phyloP scores from a whole-genome alignment of 2,888 invertebrate genomes.

The Dasysyrphus albostriatus region DNA sequence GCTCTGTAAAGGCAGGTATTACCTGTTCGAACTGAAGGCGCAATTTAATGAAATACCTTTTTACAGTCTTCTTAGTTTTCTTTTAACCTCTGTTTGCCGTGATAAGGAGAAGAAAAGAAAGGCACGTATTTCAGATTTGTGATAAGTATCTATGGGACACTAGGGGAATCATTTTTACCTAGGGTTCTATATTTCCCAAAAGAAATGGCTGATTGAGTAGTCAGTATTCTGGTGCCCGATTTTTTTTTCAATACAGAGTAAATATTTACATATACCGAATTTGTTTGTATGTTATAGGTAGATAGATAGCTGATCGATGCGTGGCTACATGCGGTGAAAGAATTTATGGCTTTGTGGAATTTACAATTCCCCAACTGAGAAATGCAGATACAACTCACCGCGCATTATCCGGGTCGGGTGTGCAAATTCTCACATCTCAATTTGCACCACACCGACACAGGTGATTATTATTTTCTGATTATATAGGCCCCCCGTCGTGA shows the following conservation, averaged over 20 bases:
- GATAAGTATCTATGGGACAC: slow-evolving; percentile 63
- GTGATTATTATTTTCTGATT: slow-evolving; percentile 74
- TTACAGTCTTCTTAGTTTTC: slow-evolving; percentile 6
- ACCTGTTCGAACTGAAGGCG: slow-evolving; percentile 40
- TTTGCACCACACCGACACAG: slow-evolving; percentile 70
- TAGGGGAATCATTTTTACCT: slow-evolving; percentile 40
- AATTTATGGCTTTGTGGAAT: slow-evolving; percentile 59
- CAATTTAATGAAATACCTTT: slow-evolving; percentile 57
- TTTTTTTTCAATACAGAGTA: slow-evolving; percentile 18
- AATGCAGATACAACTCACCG: slow-evolving; percentile 27
- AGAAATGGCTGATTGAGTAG: slow-evolving; percentile 66
- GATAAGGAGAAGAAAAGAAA: slow-evolving; percentile 62
- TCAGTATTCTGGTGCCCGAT: slow-evolving; percentile 53
- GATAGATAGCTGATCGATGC: slow-evolving; percentile 5
- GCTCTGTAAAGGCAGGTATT: slow-evolving; percentile 23
- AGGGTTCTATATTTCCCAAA: not conserved
- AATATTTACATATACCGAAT: slow-evolving; percentile 60
- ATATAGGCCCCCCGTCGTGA: slow-evolving; percentile 69
- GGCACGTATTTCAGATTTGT: slow-evolving; percentile 48
- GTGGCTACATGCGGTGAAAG: not conserved
- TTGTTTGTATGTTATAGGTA: slow-evolving; percentile 23
- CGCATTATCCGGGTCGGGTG: slow-evolving; percentile 64
- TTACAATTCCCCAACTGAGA: not conserved
- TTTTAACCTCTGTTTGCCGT: slow-evolving; percentile 12
- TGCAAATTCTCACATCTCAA: slow-evolving; percentile 75